Evolutionary conservation across 2,797 vertebrate genomes (phyloP).

Genomic region (Urocyon cinereoargenteus): DNA sequence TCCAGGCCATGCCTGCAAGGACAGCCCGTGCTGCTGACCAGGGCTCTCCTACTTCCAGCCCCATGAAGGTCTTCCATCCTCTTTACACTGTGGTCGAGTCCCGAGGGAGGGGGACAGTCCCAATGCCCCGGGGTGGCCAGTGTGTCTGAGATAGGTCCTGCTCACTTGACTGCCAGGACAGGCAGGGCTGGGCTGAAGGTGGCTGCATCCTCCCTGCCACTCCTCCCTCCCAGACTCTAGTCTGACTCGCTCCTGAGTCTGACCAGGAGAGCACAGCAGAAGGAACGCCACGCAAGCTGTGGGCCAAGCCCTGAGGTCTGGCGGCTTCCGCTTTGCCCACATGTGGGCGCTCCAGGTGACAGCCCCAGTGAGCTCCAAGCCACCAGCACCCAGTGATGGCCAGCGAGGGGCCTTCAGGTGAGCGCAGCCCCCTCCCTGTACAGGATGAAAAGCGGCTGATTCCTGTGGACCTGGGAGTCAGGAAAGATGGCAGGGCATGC

Average conservation of each 20-base stretch:
- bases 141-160: neutral
- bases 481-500: too few relatives aligned
- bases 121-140: fast-evolving
- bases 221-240: neutral
- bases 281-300: too few relatives aligned
- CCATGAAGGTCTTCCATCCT: fast-evolving
- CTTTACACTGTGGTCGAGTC: fast-evolving
- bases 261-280: too few relatives aligned
- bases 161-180: neutral
- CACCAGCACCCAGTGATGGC: too few relatives aligned
- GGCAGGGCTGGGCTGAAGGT: too few relatives aligned
- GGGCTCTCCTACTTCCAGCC: neutral
- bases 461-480: too few relatives aligned
- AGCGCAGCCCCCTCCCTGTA: neutral
- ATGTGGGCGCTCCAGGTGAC: neutral
- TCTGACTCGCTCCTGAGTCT: too few relatives aligned
- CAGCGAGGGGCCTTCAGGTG: neutral
- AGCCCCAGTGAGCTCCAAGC: too few relatives aligned
- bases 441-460: fast-evolving
- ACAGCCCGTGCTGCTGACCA: fast-evolving
- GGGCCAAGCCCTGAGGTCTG: neutral
- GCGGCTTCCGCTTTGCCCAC: neutral
- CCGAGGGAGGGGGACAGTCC: neutral
- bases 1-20: fast-evolving
- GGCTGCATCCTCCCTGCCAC: neutral